Conservation (phyloP, 2,113 vertebrate species). For the Sander vitreus region DNA sequence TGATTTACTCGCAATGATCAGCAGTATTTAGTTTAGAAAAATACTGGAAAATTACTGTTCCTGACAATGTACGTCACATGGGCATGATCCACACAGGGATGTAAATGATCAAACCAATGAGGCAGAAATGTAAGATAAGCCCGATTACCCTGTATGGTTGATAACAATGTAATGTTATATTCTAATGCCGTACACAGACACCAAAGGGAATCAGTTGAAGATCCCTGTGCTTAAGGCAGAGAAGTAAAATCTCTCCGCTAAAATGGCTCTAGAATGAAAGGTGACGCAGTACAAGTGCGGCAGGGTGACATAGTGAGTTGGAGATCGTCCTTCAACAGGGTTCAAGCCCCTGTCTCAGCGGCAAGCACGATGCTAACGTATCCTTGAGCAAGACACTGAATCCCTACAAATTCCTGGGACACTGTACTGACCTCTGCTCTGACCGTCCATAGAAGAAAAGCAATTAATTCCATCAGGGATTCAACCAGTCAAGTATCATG, state of each 20-base stretch:
- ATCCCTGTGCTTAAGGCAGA: slow-evolving; percentile 19
- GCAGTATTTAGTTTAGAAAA: background rate
- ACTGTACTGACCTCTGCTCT: slow-evolving; percentile 13
- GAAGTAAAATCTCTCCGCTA: slow-evolving; percentile 20
- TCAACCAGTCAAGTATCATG: slow-evolving; percentile 7
- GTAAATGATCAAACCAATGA: slow-evolving; percentile 7
- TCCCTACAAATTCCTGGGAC: slow-evolving; percentile 11
- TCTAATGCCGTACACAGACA: background rate
- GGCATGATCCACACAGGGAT: background rate
- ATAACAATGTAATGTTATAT: slow-evolving; percentile 1
- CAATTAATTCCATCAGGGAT: slow-evolving; percentile 14
- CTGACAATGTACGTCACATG: background rate
- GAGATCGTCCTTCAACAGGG: slow-evolving; percentile 23
- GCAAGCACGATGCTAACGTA: slow-evolving; percentile 28
- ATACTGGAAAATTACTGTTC: background rate
- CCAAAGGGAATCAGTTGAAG: slow-evolving; percentile 22
- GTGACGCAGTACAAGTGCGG: background rate
- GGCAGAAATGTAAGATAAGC: background rate
- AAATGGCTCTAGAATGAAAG: slow-evolving; percentile 32
- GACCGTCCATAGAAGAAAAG: background rate
- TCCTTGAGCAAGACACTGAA: slow-evolving; percentile 31
- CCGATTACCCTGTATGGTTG: background rate
- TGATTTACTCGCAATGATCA: background rate
- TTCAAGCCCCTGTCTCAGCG: slow-evolving; percentile 39
- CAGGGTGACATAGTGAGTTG: slow-evolving; percentile 15